A percentile compares a stretch with the other conserved stretches of the same genome.
These are phyloP conservation scores for Whitmania pigra DNA, from an alignment of 1,140 invertebrate genomes.

Conservation along the genomic window DNA sequence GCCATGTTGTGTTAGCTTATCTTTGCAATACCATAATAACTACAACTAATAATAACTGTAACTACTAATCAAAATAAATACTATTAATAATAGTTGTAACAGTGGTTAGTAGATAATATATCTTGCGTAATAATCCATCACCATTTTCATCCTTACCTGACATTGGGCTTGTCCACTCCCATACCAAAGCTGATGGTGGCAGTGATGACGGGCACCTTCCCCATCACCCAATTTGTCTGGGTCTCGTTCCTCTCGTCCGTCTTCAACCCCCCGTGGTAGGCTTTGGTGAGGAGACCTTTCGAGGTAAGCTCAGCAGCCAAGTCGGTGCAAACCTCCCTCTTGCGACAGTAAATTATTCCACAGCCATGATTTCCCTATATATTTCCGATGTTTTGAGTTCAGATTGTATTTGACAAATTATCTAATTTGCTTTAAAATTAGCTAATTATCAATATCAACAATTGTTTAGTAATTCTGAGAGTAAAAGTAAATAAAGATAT, in stretches of 20 bases:
- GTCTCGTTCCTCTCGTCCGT: constrained; percentile 44
- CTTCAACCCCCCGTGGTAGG: constrained; percentile 44
- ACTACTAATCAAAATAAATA: background rate
- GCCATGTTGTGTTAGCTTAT: background rate
- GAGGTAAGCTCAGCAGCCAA: constrained; percentile 48
- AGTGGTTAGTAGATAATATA: background rate
- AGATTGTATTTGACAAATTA: background rate
- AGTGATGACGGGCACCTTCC: constrained; percentile 48
- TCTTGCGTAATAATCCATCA: background rate
- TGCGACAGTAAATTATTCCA: constrained; percentile 59
- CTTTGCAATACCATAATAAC: no score
- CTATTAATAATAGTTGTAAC: no score
- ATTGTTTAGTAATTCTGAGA: no score
- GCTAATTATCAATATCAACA: no score
- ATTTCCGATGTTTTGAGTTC: background rate
- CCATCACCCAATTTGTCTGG: constrained; percentile 56
- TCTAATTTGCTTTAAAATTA: background rate
- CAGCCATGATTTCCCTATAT: constrained; percentile 43
- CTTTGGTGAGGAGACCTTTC: constrained; percentile 37
- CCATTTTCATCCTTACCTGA: constrained; percentile 43
- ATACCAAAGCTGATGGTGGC: constrained; percentile 61
- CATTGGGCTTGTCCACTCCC: constrained; percentile 60
- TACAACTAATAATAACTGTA: background rate
- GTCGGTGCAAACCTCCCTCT: constrained; percentile 52
- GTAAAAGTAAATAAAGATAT: background rate